Evolutionary conservation across 2,888 invertebrate genomes (phyloP).

Genomic region (Aphidoletes aphidimyza): DNA sequence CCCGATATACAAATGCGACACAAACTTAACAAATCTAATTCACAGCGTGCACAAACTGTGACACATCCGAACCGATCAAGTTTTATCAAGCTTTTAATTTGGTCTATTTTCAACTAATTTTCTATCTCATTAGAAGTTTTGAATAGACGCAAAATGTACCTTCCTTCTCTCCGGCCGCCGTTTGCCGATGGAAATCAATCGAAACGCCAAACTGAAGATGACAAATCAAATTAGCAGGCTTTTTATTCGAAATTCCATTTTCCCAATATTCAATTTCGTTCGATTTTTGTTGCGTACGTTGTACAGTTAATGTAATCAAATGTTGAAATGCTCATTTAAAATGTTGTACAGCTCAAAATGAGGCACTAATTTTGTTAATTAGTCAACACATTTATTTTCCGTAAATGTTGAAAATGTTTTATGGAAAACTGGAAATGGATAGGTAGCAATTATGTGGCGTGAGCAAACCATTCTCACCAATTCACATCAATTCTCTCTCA

Average conservation of each 20-base stretch:
- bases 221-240: constrained; percentile 9
- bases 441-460: neutral
- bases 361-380: neutral
- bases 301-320: too few species aligned
- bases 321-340: too few species aligned
- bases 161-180: too few species aligned
- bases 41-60: too few species aligned
- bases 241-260: constrained; percentile 19
- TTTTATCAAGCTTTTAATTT: too few species aligned
- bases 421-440: neutral
- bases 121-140: constrained; percentile 51
- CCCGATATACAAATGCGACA: neutral
- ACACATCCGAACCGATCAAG: neutral
- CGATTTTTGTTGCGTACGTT: neutral
- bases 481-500: too few species aligned
- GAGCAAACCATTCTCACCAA: too few species aligned
- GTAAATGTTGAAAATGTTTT: constrained; percentile 25
- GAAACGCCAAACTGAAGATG: neutral
- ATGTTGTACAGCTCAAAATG: neutral
- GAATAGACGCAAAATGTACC: neutral
- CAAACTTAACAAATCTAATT: neutral
- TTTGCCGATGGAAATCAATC: too few species aligned
- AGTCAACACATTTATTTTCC: constrained; percentile 14
- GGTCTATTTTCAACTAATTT: constrained; percentile 30
- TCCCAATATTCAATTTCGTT: neutral